Base-by-base conservation (phyloP, 1,140 invertebrate genomes). In the Scaptomyza montana region DNA sequence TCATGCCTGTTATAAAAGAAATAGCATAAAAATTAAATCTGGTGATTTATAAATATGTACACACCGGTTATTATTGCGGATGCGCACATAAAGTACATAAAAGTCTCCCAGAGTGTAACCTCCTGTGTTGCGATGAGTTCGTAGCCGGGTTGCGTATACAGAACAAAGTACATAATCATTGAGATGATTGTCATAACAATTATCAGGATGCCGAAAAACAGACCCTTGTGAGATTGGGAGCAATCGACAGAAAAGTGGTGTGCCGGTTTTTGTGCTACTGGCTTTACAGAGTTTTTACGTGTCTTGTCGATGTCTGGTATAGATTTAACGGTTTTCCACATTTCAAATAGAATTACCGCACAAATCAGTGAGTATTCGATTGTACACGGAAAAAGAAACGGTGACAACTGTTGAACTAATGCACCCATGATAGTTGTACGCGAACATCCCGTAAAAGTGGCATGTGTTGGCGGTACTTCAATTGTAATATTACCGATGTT, bases 161-260 rank as follows among this genome's bases (percentile, higher is more conserved):
- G 93, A 1, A 98, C 97, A 92, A 98, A 98, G 92, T 98, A 98
- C 93, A 98, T 96, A 51, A 98, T 98, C 59, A 98, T 94, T 16
- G 96, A 96, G 64, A 98, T 97, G 28, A 98, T 96, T 3, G 97
- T 98, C 43, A 97, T 92, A 2, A 98, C 97, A 45, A 97, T 95
- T 3, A 97, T 93, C 8, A 98, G 92, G 60, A 98, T 96, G 8
- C 97, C 97, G 54, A 95, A 95, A 90, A 98, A 98, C 3, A 98
- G 93, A 0, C 96, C 96, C 70, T 96, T 94, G 90, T 98, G 97
- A 1, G 97, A 96, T 79, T 96, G 96, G 1, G 97, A 96, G 92
- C 97, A 98, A 91, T 98, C 97, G 33, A 98, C 96, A 12, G 96
- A 96, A 85, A 98, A 96, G 77, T 97, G 96, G 90, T 97, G 96